Evolutionary conservation across 1,140 invertebrate genomes (phyloP).

Genomic region (Tetragnatha versicolor): DNA sequence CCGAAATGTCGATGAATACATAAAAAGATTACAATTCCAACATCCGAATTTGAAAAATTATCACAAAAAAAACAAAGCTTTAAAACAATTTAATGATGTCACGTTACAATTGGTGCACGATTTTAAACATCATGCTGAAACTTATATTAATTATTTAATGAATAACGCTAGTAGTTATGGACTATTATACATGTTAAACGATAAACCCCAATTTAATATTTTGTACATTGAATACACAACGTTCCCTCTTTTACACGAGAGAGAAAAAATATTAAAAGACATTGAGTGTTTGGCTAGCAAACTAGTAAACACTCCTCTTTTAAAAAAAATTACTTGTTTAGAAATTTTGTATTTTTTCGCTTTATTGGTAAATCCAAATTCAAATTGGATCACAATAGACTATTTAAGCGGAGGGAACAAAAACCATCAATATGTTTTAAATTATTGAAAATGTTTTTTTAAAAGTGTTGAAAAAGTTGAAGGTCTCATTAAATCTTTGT

Average conservation of each 20-base stretch:
- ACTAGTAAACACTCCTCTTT: neutral
- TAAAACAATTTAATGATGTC: conserved; percentile 21
- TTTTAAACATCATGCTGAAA: neutral
- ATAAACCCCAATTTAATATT: neutral
- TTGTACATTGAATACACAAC: conserved; percentile 22
- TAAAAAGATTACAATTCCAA: neutral
- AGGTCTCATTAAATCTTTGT: too few species aligned
- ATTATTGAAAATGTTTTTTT: too few species aligned
- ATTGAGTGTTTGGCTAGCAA: conserved; percentile 8
- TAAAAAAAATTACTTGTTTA: conserved; percentile 17
- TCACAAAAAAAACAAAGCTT: conserved; percentile 10
- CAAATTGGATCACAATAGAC: conserved; percentile 23
- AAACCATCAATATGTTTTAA: too few species aligned
- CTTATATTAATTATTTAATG: neutral
- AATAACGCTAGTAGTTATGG: neutral
- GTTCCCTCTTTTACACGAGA: conserved; percentile 1
- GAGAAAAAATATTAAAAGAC: conserved; percentile 11
- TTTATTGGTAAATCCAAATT: conserved; percentile 10
- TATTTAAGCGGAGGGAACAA: too few species aligned
- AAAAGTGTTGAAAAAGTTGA: too few species aligned
- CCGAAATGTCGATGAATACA: neutral
- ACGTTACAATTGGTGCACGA: neutral
- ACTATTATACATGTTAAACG: neutral
- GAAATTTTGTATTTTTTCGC: conserved; percentile 37
- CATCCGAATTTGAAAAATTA: conserved; percentile 27